phyloP scores from a whole-genome alignment of 2,797 vertebrate genomes.

The Hozukius guyotensis region DNA sequence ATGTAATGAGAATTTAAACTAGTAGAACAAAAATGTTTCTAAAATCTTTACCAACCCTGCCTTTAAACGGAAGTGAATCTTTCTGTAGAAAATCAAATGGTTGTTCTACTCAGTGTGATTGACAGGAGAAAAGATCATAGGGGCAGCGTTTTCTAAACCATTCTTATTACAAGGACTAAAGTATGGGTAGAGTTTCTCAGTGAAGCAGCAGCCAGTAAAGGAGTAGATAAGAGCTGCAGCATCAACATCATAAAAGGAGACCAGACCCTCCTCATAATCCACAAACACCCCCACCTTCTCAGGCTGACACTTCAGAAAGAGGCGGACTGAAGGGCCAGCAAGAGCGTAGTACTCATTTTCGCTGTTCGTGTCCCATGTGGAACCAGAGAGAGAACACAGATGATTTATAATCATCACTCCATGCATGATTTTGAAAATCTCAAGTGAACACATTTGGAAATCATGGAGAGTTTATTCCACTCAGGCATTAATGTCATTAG shows the following conservation, averaged over 20 bases:
- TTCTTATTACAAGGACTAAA: neutral
- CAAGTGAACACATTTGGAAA: too few relatives aligned
- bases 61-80: neutral
- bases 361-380: too few relatives aligned
- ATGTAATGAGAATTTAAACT: too few relatives aligned
- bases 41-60: too few relatives aligned
- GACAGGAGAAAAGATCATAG: neutral
- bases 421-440: too few relatives aligned
- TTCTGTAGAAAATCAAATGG: neutral
- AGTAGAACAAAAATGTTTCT: too few relatives aligned
- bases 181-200: neutral
- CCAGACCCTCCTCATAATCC: constrained; percentile 28
- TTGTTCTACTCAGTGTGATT: neutral
- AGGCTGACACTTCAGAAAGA: neutral
- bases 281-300: constrained; percentile 30
- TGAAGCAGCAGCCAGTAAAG: neutral
- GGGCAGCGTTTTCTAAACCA: neutral
- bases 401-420: neutral
- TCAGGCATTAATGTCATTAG: neutral
- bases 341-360: accelerated
- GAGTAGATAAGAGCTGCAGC: constrained; percentile 9
- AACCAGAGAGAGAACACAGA: too few relatives aligned
- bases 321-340: accelerated
- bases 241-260: constrained; percentile 16
- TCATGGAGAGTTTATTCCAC: neutral